A percentile compares a stretch with the other conserved stretches of the same genome.
Conservation (phyloP, 2,113 vertebrate species). For the Solea senegalensis region DNA sequence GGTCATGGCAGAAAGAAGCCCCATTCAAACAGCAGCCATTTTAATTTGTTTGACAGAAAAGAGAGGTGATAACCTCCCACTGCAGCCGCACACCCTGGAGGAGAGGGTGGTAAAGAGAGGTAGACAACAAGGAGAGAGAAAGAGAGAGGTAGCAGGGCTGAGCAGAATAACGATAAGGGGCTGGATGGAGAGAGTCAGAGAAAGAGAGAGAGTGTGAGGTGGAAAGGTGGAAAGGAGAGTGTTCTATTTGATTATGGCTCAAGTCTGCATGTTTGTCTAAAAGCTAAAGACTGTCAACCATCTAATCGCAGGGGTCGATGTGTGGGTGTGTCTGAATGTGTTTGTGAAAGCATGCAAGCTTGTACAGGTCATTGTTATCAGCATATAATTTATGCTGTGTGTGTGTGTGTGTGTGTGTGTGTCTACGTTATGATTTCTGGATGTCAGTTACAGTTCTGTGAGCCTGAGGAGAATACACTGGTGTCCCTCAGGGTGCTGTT, state of each 20-base stretch:
- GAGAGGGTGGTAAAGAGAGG: slow-evolving; percentile 2
- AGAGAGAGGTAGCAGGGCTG: slow-evolving; percentile 46
- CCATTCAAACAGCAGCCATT: slow-evolving; percentile 74
- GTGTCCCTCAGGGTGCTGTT: slow-evolving; percentile 76
- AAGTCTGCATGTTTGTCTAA: slow-evolving; percentile 78
- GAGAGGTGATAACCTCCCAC: slow-evolving; percentile 70
- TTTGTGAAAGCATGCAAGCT: slow-evolving; percentile 50
- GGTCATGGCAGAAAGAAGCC: slow-evolving; percentile 58
- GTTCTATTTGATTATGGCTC: slow-evolving; percentile 77
- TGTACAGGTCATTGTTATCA: slow-evolving; percentile 65
- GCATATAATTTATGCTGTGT: slow-evolving; percentile 67
- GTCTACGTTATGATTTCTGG: slow-evolving; percentile 58
- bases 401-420: slow-evolving; percentile 26
- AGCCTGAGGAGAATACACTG: slow-evolving; percentile 71
- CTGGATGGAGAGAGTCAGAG: slow-evolving; percentile 48
- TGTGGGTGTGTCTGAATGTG: slow-evolving; percentile 58
- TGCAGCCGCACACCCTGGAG: slow-evolving; percentile 33
- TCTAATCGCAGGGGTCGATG: slow-evolving; percentile 66
- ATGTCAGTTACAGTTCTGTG: slow-evolving; percentile 77
- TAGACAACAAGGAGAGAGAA: slow-evolving; percentile 23
- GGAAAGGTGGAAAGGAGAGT: slow-evolving; percentile 50
- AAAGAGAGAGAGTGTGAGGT: slow-evolving; percentile 22
- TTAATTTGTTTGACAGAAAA: slow-evolving; percentile 74
- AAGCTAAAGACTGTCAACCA: slow-evolving; percentile 77
- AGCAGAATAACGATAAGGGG: slow-evolving; percentile 65